Conservation (phyloP, 2,113 vertebrate genomes). For the Cricetomys ansorgei region DNA sequence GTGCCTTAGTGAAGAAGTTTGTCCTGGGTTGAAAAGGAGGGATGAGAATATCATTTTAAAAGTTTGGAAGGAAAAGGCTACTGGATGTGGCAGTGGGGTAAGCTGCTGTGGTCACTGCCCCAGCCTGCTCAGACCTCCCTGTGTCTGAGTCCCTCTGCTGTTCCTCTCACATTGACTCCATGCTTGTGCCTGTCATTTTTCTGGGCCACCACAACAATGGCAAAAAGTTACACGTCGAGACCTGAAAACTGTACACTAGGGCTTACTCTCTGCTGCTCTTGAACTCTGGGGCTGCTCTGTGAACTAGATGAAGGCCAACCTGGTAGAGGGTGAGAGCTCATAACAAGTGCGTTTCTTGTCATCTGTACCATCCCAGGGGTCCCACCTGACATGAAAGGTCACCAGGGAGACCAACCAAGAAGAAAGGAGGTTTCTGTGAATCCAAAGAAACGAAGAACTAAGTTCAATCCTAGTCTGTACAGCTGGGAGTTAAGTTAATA, state of each 20-base stretch:
- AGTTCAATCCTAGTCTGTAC: background rate
- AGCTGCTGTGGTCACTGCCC: background rate
- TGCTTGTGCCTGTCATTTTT: background rate
- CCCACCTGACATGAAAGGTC: background rate
- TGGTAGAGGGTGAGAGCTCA: background rate
- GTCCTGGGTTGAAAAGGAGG: background rate
- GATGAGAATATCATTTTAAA: background rate
- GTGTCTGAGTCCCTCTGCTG: background rate
- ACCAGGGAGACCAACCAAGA: background rate
- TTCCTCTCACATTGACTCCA: background rate
- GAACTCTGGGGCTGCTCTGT: background rate
- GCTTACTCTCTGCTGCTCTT: background rate
- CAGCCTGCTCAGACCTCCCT: background rate
- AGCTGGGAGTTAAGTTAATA: background rate
- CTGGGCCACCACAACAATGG: background rate
- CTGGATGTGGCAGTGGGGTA: background rate
- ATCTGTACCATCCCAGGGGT: background rate
- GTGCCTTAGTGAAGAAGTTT: background rate
- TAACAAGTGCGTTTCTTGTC: background rate
- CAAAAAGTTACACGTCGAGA: background rate
- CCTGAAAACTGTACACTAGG: background rate
- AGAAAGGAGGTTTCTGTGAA: background rate
- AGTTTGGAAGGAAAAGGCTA: constrained; percentile 24
- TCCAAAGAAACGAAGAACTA: background rate
- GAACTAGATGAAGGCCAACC: background rate